These are phyloP conservation scores for Brachypalpus laphriformis DNA, from an alignment of 2,888 invertebrate genomes.

Conservation along the genomic window DNA sequence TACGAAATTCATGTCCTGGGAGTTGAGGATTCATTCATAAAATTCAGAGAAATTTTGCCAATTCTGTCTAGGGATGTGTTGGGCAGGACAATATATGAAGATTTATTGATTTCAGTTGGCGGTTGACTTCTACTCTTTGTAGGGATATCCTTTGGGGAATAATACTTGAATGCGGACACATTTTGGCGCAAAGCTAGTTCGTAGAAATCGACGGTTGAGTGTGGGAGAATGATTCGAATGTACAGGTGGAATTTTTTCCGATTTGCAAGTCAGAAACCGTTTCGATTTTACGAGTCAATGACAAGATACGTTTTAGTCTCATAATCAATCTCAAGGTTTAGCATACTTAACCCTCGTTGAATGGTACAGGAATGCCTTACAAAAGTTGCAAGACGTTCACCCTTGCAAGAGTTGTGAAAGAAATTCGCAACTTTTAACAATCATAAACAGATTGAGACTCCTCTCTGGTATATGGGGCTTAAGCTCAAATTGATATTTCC, in stretches of 20 bases:
- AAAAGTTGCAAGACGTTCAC: too few relatives aligned
- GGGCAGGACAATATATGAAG: not conserved
- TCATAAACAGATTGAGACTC: too few relatives aligned
- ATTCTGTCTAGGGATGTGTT: not conserved
- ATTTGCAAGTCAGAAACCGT: not conserved
- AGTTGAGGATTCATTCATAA: constrained; percentile 40
- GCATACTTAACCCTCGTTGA: too few relatives aligned
- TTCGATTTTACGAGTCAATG: not conserved
- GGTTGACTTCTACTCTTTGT: constrained; percentile 1
- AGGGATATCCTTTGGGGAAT: constrained; percentile 49
- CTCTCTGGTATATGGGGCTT: too few relatives aligned
- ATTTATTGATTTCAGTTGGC: constrained; percentile 20
- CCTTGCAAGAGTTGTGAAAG: too few relatives aligned
- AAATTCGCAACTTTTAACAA: too few relatives aligned
- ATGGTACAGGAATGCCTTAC: too few relatives aligned
- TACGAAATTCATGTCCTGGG: constrained; percentile 43
- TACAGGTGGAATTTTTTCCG: not conserved
- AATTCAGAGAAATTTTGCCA: constrained; percentile 58
- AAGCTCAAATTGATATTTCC: too few relatives aligned
- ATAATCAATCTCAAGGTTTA: too few relatives aligned
- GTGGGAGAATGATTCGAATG: not conserved
- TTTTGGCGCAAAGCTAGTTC: constrained; percentile 23
- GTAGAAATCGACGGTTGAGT: not conserved
- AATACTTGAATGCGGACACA: not conserved
- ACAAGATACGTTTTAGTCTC: too few relatives aligned